Evolutionary conservation across 2,888 invertebrate species (phyloP), one percentile per base, ranked within the genome.

Genomic region (Melieria omissa): DNA sequence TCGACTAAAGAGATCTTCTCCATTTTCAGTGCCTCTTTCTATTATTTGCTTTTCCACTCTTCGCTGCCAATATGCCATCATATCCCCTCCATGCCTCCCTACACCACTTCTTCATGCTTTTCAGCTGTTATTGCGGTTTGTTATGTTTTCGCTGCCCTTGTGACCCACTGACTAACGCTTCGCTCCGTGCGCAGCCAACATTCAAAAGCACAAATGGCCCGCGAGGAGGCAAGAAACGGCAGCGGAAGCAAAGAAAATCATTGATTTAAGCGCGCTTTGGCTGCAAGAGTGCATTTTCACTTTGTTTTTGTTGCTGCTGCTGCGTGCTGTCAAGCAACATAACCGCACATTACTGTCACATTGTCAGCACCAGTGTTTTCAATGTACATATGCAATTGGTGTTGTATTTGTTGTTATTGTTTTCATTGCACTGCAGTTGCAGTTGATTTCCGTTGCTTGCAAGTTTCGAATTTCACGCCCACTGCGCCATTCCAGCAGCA

Each of bases 61-160:
- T 49, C 49, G 9, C 49, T 49, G 9, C 12, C 49, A 49, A 29
- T 29, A 29, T 29, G 29, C 29, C 29, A 29, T 29, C 29, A 29
- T 29, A 2, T 16, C 29, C 29, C 29, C 2, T 29, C 1, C 29
- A 29, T 29, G 1, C 29, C 29, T 16, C 29, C 29, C 29, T 29
- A 29, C 29, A 29, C 29, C 2, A 29, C 29, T 29, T 1, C 29
- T 12, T 49, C 49, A 49, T 2, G 9, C 49, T 49, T 49, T 49
- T 3, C 9, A 10, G 49, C 49, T 49, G 9, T 49, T 12, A 49
- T 49, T 49, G 49, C 49, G 49, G 49, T 49, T 49, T 52, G 8
- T 52, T 52, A 9, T 52, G 52, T 29, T 29, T 14, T 14, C n/a
- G 52, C 7, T 68, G 71, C 71, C 71, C 71, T 71, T 71, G 71